Evolutionary conservation across 2,113 vertebrate genomes (phyloP).

Genomic region (Microcebus jonahi): DNA sequence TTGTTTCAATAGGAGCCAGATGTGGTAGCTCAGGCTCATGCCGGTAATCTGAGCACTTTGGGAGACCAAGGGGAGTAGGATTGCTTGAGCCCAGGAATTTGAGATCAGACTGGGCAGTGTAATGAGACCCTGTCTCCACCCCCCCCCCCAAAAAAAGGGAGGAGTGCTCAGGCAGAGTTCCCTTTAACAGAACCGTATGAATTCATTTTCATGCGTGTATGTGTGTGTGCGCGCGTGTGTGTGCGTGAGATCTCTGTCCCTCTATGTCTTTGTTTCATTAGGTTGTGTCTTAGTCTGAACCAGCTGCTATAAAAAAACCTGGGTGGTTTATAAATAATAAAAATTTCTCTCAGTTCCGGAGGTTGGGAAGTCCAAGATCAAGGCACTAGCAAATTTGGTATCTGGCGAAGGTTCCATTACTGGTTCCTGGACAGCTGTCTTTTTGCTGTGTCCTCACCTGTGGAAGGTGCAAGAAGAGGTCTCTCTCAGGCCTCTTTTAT

Average conservation of each 20-base stretch:
- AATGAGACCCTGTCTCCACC: no score
- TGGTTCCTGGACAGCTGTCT: background rate
- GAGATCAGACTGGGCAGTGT: no score
- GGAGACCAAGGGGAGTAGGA: no score
- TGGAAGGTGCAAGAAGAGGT: background rate
- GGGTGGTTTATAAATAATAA: background rate
- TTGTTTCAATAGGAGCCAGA: background rate
- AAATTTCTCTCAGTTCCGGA: background rate
- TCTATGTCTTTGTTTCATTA: background rate
- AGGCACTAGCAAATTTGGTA: background rate
- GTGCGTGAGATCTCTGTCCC: background rate
- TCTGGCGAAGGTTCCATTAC: background rate
- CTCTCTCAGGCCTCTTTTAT: background rate
- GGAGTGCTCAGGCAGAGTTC: background rate
- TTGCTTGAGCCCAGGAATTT: no score
- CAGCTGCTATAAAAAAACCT: background rate
- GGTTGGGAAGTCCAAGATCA: background rate
- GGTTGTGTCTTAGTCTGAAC: background rate
- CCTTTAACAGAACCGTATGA: background rate
- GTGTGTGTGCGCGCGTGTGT: no score
- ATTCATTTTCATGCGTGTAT: background rate
- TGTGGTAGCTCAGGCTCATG: no score
- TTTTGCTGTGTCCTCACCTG: background rate
- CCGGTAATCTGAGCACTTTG: no score
- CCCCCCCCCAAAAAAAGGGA: no score